Base-by-base conservation (phyloP, 2,113 vertebrate genomes). In the Xerus inauris region DNA sequence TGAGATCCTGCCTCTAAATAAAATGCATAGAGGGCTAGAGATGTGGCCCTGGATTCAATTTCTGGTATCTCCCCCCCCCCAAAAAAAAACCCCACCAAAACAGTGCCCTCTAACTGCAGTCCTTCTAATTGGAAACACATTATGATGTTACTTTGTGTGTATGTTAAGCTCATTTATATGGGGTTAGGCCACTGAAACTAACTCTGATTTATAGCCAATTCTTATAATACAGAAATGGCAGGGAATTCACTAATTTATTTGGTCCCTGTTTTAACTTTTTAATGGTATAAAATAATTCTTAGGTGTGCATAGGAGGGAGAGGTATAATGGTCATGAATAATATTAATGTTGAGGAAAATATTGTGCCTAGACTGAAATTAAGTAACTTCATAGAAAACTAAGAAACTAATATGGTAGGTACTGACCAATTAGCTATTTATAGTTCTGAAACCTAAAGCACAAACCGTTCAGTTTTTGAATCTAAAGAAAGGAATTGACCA, bases 361-460 rank as follows among this genome's bases (percentile, higher is more conserved):
- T n/a, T 71, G 10, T 42, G 20, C 92, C 32, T 54, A 24, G 32
- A 40, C 20, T 38, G 54, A 64, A 20, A 59, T 71, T 40, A 32
- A 51, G 17, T 72, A 49, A 91, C 17, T 20, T 17, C 51, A 32
- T 3, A 42, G 87, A n/a, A 92, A 93, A 69, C 6, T 42, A 65
- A 93, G 24, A 57, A 57, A 62, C 7, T 79, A 65, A 49, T 89
- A 32, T 51, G 28, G 4, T 51, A 5, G 4, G 24, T 32, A 20
- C 13, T 49, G 28, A 86, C n/a, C 30, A 90, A 13, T 35, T 65
- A 38, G 69, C 62, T 65, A 10, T 67, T 90, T 84, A 32, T 24
- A 64, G 47, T 77, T 96, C 82, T 96, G 73, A 75, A 97, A 85
- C 65, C 81, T 30, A 30, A 94, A 87, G 49, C 19, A 62, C 20